Percentiles rank a stretch among this genome's conserved stretches.
Evolutionary conservation across 2,888 invertebrate genomes (phyloP).

Genomic region (Druceiella hillmani): DNA sequence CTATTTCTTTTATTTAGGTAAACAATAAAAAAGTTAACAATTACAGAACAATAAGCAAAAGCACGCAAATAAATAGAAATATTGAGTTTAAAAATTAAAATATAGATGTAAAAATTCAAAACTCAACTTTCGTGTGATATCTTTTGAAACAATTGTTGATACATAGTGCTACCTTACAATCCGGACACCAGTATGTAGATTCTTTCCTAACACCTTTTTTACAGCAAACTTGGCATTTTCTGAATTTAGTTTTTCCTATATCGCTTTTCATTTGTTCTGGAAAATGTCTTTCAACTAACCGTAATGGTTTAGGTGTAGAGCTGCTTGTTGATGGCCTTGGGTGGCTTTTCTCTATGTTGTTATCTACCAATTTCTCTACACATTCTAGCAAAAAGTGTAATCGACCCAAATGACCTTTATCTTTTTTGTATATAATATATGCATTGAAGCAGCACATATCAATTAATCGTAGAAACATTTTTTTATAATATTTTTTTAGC

Average conservation of each 20-base stretch:
- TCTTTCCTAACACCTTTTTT: constrained; percentile 19
- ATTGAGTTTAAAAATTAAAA: no score
- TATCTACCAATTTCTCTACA: constrained; percentile 22
- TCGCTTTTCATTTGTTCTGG: constrained; percentile 21
- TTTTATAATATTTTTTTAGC: constrained; percentile 16
- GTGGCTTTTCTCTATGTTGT: constrained; percentile 20
- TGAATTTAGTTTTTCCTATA: constrained; percentile 19
- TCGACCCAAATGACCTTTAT: constrained; percentile 17
- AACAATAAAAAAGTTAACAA: no score
- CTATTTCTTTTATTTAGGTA: no score
- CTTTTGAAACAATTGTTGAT: constrained; percentile 17
- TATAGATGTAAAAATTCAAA: constrained; percentile 20
- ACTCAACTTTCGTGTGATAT: constrained; percentile 19
- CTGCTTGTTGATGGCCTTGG: constrained; percentile 23
- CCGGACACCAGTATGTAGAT: constrained; percentile 12
- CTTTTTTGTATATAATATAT: constrained; percentile 19
- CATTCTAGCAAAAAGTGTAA: constrained; percentile 22
- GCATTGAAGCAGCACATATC: constrained; percentile 20
- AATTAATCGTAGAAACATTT: constrained; percentile 16
- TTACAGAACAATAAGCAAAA: no score
- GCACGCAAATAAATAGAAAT: no score
- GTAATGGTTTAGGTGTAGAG: constrained; percentile 24
- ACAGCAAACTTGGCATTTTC: constrained; percentile 20
- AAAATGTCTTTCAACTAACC: constrained; percentile 23
- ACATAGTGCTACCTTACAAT: constrained; percentile 15